Percentiles rank a stretch among this genome's conserved stretches.
These are phyloP conservation scores for Sorex araneus DNA, from an alignment of 2,113 vertebrate genomes.

Conservation along the genomic window DNA sequence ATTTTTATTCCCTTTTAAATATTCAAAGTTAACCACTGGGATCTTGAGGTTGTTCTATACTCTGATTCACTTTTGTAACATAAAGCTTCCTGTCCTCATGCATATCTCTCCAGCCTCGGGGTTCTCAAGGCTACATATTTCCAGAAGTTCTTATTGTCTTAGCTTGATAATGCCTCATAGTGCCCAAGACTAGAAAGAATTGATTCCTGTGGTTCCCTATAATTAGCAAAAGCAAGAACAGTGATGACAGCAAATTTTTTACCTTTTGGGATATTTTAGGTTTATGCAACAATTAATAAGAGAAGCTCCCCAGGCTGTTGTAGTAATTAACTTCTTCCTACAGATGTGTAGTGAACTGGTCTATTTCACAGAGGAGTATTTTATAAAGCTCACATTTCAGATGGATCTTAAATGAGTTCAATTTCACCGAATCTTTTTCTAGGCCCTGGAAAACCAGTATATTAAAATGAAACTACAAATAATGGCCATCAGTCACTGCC, in stretches of 20 bases:
- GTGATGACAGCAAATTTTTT: conserved; percentile 62
- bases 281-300: conserved; percentile 79
- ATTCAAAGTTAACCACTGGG: conserved; percentile 6
- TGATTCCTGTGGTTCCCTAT: conserved; percentile 84
- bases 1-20: conserved; percentile 48
- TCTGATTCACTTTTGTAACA: neutral
- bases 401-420: conserved; percentile 79
- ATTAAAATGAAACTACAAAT: conserved; percentile 77
- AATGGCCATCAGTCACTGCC: conserved; percentile 76
- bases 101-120: conserved; percentile 55
- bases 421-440: conserved; percentile 69
- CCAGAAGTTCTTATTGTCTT: conserved; percentile 68
- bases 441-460: conserved; percentile 51
- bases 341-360: conserved; percentile 4
- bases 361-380: conserved; percentile 66
- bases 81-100: conserved; percentile 56
- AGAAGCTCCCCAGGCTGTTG: conserved; percentile 68
- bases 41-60: conserved; percentile 30
- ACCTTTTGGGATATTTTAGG: conserved; percentile 73
- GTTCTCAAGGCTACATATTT: conserved; percentile 73
- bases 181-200: conserved; percentile 71
- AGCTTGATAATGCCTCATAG: conserved; percentile 51
- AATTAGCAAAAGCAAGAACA: conserved; percentile 59
- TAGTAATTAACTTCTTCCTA: conserved; percentile 79
- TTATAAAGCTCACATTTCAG: conserved; percentile 79